Evolutionary conservation across 2,888 invertebrate genomes (phyloP), one percentile per base, ranked within the genome.

Genomic region (Luffia ferchaultella): DNA sequence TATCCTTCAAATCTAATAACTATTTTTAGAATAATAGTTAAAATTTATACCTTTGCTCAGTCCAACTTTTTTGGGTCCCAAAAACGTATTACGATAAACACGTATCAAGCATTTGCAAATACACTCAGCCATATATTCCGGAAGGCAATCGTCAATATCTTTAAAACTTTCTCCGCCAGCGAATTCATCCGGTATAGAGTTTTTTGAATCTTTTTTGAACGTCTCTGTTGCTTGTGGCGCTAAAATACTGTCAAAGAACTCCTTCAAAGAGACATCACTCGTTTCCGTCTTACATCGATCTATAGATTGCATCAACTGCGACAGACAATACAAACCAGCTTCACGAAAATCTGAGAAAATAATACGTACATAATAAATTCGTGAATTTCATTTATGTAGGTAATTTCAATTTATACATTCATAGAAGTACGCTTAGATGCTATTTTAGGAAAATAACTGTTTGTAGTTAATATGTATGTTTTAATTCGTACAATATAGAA

Each of bases 91-190:
- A 52, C 63, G 67, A 51, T 72, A 78, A 2, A 71, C 53, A 48
- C 61, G 56, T 16, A 80, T 67, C 17, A 83, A 56, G 1, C 63
- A 57, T 60, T 73, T 74, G 52, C 73, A 75, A 20, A 75, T 50
- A 45, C 77, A 72, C 50, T 83, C 80, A 0, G 68, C 62, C 56
- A 78, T 61, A 48, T 68, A 79, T 50, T 78, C 79, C 0, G 82
- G 80, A 16, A 64, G 73, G 44, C 82, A 83, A 45, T 76, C 70
- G 1, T 16, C n/a, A 45, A 18, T 5, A 45, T 45, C 30, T 30
- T 30, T 30, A 12, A 30, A 12, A 30, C 12, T 3, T 12, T 30
- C 30, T 30, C 30, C 30, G 30, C 30, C 30, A 30, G 30, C 30
- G 3, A 30, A 30, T 30, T 30, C 30, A 12, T 30, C 30, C 5